Base-by-base conservation (phyloP, 2,888 invertebrate genomes). In the Tenthredo livida region DNA sequence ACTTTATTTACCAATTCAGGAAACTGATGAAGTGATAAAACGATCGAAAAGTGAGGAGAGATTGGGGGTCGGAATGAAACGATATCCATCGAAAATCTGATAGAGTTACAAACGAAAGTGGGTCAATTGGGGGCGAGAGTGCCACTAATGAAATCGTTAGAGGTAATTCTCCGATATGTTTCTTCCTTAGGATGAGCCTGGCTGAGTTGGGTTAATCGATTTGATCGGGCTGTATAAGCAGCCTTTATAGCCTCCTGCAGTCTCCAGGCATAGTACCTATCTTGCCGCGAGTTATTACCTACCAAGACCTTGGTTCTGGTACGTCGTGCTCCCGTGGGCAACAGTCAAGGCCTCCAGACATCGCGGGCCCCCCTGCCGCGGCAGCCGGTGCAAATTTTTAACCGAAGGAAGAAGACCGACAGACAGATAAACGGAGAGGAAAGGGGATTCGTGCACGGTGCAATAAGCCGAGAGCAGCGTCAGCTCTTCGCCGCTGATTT, bases 251-350 rank as follows among this genome's bases (percentile, higher is more conserved):
- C 61, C 61, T 25, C 37, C n/a, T n/a, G n/a, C 5, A 10, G 61
- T 50, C 29, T 25, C 54, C 87, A 94, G 97, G 87, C 94, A 97
- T 91, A 97, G 97, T 97, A 96, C 96, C 90, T 95, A 95, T 97
- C 90, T 94, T 94, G 85, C 94, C 95, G 85, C 96, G 96, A 83
- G 70, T 83, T 83, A 83, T 83, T 83, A 83, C 65, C 83, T 47
- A 70, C 65, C 67, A 40, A 70, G 83, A 29, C 65, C 83, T 83
- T 70, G 83, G 83, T 33, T 67, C 47, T 40, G 40, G 61, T 61
- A 40, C 40, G 80, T 37, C 67, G 83, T 67, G 65, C 67, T 67
- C 83, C 67, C 67, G 83, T 83, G 70, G 83, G 43, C 67, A 67
- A 87, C 90, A 89, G 89, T 89, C 91, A 90, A 91, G 91, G 91